phyloP scores from a whole-genome alignment of 2,113 vertebrate species.

The Cygnus atratus region DNA sequence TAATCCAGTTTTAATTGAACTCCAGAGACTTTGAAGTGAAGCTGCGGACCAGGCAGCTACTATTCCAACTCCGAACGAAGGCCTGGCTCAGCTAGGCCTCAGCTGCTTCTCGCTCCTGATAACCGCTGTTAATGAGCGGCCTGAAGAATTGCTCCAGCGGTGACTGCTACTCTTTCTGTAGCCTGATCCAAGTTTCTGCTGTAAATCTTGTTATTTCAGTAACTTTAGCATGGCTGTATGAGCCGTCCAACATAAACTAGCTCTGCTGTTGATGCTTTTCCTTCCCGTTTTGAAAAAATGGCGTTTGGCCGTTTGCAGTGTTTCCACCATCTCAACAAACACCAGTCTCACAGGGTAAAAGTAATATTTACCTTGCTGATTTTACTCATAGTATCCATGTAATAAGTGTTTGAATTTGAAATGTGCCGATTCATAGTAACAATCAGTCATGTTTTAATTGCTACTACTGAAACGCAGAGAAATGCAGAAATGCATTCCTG shows the following conservation, averaged over 20 bases:
- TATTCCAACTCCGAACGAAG: slow-evolving; percentile 68
- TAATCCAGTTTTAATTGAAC: slow-evolving; percentile 99
- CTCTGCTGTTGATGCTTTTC: neutral
- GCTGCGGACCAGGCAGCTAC: slow-evolving; percentile 81
- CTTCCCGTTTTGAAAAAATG: accelerated
- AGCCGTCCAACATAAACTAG: accelerated
- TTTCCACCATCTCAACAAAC: neutral
- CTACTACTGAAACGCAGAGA: neutral
- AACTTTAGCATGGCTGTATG: accelerated
- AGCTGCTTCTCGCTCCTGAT: slow-evolving; percentile 73
- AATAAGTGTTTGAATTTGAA: neutral
- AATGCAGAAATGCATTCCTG: neutral
- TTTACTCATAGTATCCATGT: neutral
- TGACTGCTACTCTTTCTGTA: neutral
- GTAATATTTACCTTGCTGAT: neutral
- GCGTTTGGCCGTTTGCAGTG: accelerated
- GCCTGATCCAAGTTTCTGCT: neutral
- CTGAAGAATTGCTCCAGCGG: slow-evolving; percentile 40
- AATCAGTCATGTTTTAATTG: neutral
- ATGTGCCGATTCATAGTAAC: accelerated
- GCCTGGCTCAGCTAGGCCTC: slow-evolving; percentile 74
- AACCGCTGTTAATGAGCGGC: slow-evolving; percentile 80
- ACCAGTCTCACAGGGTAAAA: neutral
- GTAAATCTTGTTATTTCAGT: neutral
- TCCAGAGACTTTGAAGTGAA: slow-evolving; percentile 98